A percentile compares a stretch with the other conserved stretches of the same genome.
Conservation (phyloP, 2,888 invertebrate genomes). For the Teinopalpus imperialis region DNA sequence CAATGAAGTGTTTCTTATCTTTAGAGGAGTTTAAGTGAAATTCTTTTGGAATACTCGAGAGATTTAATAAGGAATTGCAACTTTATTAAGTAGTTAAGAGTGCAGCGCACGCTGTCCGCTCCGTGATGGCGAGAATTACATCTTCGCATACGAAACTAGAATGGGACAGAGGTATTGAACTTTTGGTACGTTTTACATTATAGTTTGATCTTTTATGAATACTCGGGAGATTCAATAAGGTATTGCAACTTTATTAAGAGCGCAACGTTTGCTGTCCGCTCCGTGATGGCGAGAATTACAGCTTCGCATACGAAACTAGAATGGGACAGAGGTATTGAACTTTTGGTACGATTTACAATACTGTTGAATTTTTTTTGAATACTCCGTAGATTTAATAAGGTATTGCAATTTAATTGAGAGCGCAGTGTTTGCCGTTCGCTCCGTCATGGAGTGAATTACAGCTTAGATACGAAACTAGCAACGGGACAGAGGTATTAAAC, state of each 20-base stretch:
- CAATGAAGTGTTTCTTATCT: constrained; percentile 1
- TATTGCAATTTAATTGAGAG: constrained; percentile 33
- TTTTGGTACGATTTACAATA: constrained; percentile 20
- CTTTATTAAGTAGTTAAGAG: constrained; percentile 33
- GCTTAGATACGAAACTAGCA: constrained; percentile 54
- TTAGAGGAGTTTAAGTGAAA: constrained; percentile 13
- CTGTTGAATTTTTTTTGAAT: constrained; percentile 16
- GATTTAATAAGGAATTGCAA: constrained; percentile 33
- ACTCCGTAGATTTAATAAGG: constrained; percentile 29
- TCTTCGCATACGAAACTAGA: constrained; percentile 55
- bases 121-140: constrained; percentile 49
- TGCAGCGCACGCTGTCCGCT: constrained; percentile 32
- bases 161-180: constrained; percentile 39
- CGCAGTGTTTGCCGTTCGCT: constrained; percentile 31
- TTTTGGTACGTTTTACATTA: constrained; percentile 20
- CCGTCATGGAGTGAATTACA: constrained; percentile 49
- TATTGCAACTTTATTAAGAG: constrained; percentile 33
- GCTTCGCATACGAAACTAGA: constrained; percentile 55
- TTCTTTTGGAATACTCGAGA: constrained; percentile 19
- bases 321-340: constrained; percentile 39
- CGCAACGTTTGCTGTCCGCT: constrained; percentile 32
- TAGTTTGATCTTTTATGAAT: constrained; percentile 16
- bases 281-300: constrained; percentile 49
- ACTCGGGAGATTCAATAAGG: constrained; percentile 29
- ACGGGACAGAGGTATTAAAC: constrained; percentile 39